These are phyloP conservation scores for Tetragonisca angustula DNA, from an alignment of 2,888 invertebrate species.

Conservation along the genomic window DNA sequence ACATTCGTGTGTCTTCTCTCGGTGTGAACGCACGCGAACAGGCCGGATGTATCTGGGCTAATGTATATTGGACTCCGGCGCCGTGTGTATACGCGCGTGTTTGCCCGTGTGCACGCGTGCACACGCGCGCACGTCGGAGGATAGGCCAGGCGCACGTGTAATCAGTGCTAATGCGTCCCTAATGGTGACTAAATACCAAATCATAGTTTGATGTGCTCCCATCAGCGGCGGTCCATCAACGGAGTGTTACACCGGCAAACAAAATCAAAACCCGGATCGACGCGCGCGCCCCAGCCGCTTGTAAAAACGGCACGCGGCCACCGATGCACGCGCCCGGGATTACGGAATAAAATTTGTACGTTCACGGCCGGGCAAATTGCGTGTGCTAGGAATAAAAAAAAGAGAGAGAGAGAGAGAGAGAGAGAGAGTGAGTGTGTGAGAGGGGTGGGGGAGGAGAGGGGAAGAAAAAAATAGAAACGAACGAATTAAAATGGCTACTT, in stretches of 20 bases:
- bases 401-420: background rate
- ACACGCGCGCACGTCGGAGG: constrained; percentile 7
- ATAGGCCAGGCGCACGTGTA: constrained; percentile 72
- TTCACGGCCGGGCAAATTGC: background rate
- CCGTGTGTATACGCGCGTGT: background rate
- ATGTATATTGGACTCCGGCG: constrained; percentile 52
- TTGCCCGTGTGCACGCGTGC: background rate
- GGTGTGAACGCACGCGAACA: constrained; percentile 57
- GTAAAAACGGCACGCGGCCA: constrained; percentile 52
- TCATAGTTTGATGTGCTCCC: constrained; percentile 80
- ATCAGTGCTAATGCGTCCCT: constrained; percentile 82
- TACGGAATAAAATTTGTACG: constrained; percentile 29
- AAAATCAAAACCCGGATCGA: constrained; percentile 70
- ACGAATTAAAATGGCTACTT: background rate
- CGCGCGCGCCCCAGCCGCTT: constrained; percentile 28
- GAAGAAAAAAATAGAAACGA: no score
- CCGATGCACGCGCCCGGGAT: background rate
- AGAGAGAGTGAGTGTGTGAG: no score
- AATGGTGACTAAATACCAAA: constrained; percentile 83
- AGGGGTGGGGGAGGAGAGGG: no score
- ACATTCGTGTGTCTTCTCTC: constrained; percentile 62
- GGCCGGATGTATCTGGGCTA: constrained; percentile 65
- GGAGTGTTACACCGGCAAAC: constrained; percentile 75
- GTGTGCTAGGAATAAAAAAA: background rate
- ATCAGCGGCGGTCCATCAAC: constrained; percentile 74